phyloP scores from a whole-genome alignment of 2,113 vertebrate species.

The Eptesicus fuscus region DNA sequence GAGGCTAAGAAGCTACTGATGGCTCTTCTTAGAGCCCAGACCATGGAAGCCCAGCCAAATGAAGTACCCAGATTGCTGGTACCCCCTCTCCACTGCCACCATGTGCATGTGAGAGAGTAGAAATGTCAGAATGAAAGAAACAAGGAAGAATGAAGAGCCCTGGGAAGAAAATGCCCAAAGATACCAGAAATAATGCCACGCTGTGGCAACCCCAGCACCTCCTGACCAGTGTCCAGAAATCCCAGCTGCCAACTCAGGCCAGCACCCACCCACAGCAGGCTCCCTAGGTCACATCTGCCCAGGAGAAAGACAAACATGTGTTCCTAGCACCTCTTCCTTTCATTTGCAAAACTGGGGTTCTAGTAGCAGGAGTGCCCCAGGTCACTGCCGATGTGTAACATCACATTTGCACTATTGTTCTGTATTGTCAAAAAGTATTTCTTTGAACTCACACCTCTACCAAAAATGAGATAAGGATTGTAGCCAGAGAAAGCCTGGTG shows the following conservation, averaged over 20 bases:
- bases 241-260: background rate
- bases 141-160: background rate
- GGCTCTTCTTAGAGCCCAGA: background rate
- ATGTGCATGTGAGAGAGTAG: background rate
- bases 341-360: background rate
- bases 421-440: background rate
- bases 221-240: background rate
- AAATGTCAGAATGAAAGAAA: background rate
- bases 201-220: background rate
- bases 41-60: fast-evolving
- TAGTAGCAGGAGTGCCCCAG: background rate
- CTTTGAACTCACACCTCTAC: background rate
- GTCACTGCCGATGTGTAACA: background rate
- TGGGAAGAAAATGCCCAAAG: background rate
- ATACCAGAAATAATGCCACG: background rate
- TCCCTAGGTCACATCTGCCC: fast-evolving
- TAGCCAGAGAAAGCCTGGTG: background rate
- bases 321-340: background rate
- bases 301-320: background rate
- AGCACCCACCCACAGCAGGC: too few relatives aligned
- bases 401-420: background rate
- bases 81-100: too few relatives aligned
- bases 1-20: background rate
- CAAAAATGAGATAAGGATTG: background rate
- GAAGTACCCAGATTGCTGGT: background rate